A percentile compares a stretch with the other conserved stretches of the same genome.
These are phyloP conservation scores for Monodelphis domestica DNA, from an alignment of 2,797 vertebrate species.

Conservation along the genomic window DNA sequence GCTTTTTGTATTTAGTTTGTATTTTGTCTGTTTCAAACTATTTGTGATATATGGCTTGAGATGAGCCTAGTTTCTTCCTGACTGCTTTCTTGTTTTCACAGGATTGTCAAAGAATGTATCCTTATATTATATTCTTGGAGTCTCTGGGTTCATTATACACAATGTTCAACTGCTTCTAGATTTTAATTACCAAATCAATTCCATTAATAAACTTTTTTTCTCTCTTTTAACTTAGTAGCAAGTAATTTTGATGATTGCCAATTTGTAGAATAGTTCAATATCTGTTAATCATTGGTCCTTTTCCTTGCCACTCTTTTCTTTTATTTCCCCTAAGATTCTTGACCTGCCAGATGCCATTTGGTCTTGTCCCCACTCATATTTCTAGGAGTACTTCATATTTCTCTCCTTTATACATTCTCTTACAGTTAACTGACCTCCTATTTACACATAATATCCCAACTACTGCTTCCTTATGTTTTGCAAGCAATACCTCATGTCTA, in stretches of 20 bases:
- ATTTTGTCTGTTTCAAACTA: no score
- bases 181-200: neutral
- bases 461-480: neutral
- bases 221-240: neutral
- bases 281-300: neutral
- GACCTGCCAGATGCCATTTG: neutral
- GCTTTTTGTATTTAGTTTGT: neutral
- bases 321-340: neutral
- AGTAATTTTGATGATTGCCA: neutral
- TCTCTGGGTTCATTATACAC: neutral
- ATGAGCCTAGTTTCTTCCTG: neutral
- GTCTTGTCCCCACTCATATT: neutral
- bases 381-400: neutral
- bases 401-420: neutral
- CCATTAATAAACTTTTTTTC: neutral
- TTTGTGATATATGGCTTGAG: neutral
- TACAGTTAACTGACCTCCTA: neutral
- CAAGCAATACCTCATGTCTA: neutral
- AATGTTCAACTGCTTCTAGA: neutral
- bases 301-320: neutral
- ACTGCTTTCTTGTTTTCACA: neutral
- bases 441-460: neutral
- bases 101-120: neutral
- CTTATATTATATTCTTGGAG: neutral
- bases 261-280: neutral